Conservation (phyloP, 2,888 invertebrate species). For the Melieria crassipennis region DNA sequence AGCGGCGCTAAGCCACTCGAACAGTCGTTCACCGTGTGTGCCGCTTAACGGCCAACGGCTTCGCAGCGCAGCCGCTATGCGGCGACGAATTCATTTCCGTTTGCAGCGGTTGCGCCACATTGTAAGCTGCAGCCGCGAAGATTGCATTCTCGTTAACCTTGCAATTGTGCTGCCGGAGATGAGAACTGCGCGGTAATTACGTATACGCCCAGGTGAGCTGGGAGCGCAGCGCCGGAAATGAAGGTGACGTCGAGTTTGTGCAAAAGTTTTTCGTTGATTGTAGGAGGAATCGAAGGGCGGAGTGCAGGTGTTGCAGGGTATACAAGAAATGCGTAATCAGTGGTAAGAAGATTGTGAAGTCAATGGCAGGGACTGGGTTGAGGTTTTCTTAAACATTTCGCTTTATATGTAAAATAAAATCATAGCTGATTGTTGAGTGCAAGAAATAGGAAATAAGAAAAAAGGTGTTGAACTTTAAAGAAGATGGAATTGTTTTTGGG, state of each 20-base stretch:
- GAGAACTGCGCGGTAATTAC: background rate
- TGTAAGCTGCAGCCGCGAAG: background rate
- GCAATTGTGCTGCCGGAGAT: conserved; percentile 6
- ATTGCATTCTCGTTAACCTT: conserved; percentile 1
- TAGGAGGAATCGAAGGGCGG: too few relatives aligned
- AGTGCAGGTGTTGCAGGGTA: background rate
- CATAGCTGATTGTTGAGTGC: too few relatives aligned
- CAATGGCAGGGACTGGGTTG: too few relatives aligned
- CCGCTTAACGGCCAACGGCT: background rate
- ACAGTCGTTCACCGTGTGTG: background rate
- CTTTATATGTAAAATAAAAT: too few relatives aligned
- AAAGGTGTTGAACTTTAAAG: background rate
- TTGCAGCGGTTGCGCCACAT: too few relatives aligned
- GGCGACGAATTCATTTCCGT: too few relatives aligned
- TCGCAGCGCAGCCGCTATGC: background rate
- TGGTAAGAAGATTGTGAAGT: background rate
- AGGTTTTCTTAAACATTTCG: too few relatives aligned
- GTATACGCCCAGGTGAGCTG: background rate
- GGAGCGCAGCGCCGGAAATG: too few relatives aligned
- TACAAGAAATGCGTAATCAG: background rate
- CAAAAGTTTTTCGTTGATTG: background rate
- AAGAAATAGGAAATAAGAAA: too few relatives aligned
- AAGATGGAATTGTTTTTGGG: too few relatives aligned
- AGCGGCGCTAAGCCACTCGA: background rate
- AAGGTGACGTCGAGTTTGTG: background rate